Base-by-base conservation (phyloP, 2,888 invertebrate genomes). In the Epirrhoe tristata region DNA sequence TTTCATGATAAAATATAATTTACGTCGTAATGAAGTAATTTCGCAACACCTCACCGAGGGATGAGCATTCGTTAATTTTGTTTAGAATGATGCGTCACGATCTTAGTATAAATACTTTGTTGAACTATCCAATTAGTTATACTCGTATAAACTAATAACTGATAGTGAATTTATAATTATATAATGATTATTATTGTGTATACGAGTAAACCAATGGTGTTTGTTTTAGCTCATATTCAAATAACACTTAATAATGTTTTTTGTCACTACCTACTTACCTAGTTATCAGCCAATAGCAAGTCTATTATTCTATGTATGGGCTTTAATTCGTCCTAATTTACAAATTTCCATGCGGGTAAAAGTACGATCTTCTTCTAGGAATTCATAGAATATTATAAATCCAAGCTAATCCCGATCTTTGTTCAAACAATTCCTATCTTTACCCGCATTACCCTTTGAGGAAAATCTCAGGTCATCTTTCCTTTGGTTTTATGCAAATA, bases 1-100 rank as follows among this genome's bases (percentile, higher is more conserved):
- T 62, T 73, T 69, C 74, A 70, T 17, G 66, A 65, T 76, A 70
- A 77, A 78, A 75, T 70, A 71, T 77, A 76, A 78, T 79, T 80
- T 69, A 67, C 64, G 53, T 55, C 53, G 66, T 78, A 75, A 78
- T 77, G 67, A 77, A 74, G 77, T 71, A 78, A 81, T 80, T 77
- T 74, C 63, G 73, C 63, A 58, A 70, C 72, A 73, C 70, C 67
- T 72, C 74, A 69, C 67, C 67, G 63, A 76, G 75, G 70, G 76
- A 75, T 63, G 71, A 63, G 58, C 60, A 61, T 66, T 70, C 65
- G 67, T 67, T 69, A 69, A 70, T 73, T 70, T 69, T 59, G 57
- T 60, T 69, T 58, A 31, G 43, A 57, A 46, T 58, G 57, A 63
- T 57, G 32, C 1, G 36, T 52, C 31, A 63, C 31, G 39, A 48